These are phyloP conservation scores for Epistrophella euchroma DNA, from an alignment of 2,888 invertebrate genomes.

Conservation along the genomic window DNA sequence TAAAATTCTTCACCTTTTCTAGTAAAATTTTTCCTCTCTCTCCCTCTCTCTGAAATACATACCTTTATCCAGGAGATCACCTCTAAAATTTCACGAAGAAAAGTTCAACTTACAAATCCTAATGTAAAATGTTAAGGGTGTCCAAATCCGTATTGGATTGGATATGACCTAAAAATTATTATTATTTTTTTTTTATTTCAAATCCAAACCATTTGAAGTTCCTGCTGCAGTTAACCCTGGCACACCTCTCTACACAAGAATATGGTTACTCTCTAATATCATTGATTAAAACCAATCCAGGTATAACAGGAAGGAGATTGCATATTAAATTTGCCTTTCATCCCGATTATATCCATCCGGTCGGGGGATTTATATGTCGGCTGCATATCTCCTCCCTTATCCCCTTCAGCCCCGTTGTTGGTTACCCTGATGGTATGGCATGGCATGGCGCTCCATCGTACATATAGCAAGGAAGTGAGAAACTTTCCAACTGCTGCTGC, in stretches of 20 bases:
- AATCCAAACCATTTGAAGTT: neutral
- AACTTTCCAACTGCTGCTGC: constrained; percentile 63
- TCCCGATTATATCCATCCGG: constrained; percentile 73
- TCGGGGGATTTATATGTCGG: constrained; percentile 44
- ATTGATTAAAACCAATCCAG: constrained; percentile 51
- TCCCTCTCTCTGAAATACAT: no score
- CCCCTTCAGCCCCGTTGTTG: neutral
- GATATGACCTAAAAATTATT: neutral
- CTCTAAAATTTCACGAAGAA: no score
- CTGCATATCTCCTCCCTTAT: neutral
- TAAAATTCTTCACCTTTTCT: no score
- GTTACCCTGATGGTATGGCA: neutral
- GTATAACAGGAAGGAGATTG: constrained; percentile 72
- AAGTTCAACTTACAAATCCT: neutral
- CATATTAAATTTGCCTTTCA: constrained; percentile 74
- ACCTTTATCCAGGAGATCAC: no score
- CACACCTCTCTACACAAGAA: neutral
- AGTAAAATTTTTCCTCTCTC: no score
- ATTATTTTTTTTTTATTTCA: no score
- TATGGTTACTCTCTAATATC: constrained; percentile 12
- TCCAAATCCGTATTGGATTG: neutral
- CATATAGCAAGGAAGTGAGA: constrained; percentile 24
- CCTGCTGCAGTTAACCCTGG: neutral
- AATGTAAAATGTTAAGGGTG: neutral
- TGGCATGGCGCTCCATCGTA: constrained; percentile 21